Evolutionary conservation across 2,888 invertebrate genomes (phyloP).

Genomic region (Odontocerum albicorne): DNA sequence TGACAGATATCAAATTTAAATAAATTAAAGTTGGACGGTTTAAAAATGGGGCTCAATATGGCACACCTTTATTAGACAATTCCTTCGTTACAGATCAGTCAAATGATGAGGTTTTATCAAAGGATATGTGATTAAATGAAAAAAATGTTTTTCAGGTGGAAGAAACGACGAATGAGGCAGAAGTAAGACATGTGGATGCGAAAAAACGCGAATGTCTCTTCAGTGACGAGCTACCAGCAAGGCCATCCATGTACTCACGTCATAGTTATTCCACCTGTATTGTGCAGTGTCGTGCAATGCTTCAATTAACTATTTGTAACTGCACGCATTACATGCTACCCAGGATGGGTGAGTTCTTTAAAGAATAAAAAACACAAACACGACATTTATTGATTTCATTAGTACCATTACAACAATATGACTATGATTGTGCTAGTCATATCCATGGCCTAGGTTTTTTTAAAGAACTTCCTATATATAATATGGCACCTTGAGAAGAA

Average conservation of each 20-base stretch:
- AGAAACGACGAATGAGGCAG: slow-evolving; percentile 61
- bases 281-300: slow-evolving; percentile 59
- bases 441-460: slow-evolving; percentile 6
- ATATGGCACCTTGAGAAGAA: no score
- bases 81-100: no score
- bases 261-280: slow-evolving; percentile 65
- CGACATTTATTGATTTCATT: neutral
- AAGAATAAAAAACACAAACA: no score
- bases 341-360: slow-evolving; percentile 52
- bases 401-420: neutral
- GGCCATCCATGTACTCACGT: slow-evolving; percentile 51
- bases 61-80: no score
- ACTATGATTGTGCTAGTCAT: neutral
- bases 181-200: slow-evolving; percentile 53
- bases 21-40: no score
- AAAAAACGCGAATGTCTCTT: slow-evolving; percentile 59
- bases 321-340: slow-evolving; percentile 67
- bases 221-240: slow-evolving; percentile 54
- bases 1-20: no score
- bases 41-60: no score
- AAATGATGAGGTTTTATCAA: no score
- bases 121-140: no score
- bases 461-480: no score
- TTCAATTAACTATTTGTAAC: slow-evolving; percentile 58
- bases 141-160: slow-evolving; percentile 58